Percentiles rank a stretch among this genome's conserved stretches.
Evolutionary conservation across 2,888 invertebrate genomes (phyloP).

Genomic region (Tribolium freemani): DNA sequence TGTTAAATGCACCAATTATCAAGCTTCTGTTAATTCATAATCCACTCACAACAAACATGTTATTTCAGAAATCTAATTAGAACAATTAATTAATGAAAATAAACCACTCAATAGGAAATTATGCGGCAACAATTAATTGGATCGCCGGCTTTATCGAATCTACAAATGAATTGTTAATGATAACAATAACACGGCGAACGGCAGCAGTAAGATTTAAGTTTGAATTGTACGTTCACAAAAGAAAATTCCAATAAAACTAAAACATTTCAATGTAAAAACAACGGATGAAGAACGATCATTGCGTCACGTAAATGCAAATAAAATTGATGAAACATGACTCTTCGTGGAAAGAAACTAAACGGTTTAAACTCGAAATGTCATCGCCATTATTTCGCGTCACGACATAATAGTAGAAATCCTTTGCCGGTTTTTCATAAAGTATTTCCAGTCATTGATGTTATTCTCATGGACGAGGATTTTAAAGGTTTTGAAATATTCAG

Average conservation of each 20-base stretch:
- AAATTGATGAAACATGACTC: constrained; percentile 30
- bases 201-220: not conserved
- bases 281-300: constrained; percentile 15
- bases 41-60: constrained; percentile 32
- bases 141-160: constrained; percentile 14
- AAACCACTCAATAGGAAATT: constrained; percentile 26
- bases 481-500: not conserved
- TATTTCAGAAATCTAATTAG: constrained; percentile 33
- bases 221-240: not conserved
- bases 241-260: constrained; percentile 1
- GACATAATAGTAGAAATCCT: constrained; percentile 35
- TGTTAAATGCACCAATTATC: constrained; percentile 4
- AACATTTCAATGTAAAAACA: constrained; percentile 10
- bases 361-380: constrained; percentile 33
- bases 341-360: constrained; percentile 21
- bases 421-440: constrained; percentile 44
- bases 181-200: constrained; percentile 7
- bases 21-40: constrained; percentile 21
- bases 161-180: constrained; percentile 24
- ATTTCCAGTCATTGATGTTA: constrained; percentile 46
- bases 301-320: constrained; percentile 23
- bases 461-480: constrained; percentile 35
- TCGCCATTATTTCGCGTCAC: constrained; percentile 42
- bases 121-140: constrained; percentile 31
- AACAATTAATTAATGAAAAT: constrained; percentile 34